phyloP scores from a whole-genome alignment of 2,113 vertebrate species.

The Zonotrichia leucophrys region DNA sequence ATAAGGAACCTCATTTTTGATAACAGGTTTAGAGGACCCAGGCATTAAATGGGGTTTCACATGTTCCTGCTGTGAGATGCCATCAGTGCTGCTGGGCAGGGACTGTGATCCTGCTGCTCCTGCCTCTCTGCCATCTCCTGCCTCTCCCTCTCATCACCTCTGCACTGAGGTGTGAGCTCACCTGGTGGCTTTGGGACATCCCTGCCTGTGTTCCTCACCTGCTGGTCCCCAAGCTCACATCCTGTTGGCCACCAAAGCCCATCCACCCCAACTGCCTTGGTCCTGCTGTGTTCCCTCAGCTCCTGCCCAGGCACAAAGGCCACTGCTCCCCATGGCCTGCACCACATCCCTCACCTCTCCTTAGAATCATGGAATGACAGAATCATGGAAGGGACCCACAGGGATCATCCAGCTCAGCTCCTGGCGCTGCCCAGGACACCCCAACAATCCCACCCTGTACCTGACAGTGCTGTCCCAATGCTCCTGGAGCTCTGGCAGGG shows the following conservation, averaged over 20 bases:
- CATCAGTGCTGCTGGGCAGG: neutral
- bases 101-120: neutral
- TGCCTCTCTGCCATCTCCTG: neutral
- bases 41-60: neutral
- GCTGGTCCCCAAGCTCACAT: accelerated
- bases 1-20: neutral
- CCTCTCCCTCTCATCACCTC: neutral
- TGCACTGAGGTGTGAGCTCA: neutral
- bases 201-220: neutral
- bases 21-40: neutral
- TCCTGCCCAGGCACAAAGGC: accelerated
- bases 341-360: accelerated
- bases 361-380: neutral
- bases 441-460: neutral
- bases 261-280: neutral
- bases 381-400: neutral
- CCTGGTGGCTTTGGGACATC: accelerated
- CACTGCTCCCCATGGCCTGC: neutral
- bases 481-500: neutral
- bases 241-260: neutral
- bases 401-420: neutral
- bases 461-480: accelerated
- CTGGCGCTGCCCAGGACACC: neutral
- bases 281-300: neutral
- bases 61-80: neutral